Evolutionary conservation across 2,797 vertebrate species (phyloP).

Genomic region (Kryptolebias ocellatus): DNA sequence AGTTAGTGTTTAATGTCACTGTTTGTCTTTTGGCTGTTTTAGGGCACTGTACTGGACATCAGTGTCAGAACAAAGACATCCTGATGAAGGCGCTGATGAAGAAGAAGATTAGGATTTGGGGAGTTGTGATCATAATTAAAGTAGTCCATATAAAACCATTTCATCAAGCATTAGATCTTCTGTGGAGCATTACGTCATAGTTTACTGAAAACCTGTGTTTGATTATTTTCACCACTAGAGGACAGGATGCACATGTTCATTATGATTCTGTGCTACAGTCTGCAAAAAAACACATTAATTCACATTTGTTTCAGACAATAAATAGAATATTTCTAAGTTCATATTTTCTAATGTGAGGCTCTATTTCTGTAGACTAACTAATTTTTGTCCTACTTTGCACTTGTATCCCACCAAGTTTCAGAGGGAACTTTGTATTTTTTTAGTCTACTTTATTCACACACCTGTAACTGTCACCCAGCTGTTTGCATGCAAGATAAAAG

Average conservation of each 20-base stretch:
- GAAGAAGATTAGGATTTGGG: slow-evolving; percentile 20
- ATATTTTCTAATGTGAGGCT: too few species aligned
- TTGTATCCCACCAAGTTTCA: too few species aligned
- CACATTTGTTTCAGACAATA: neutral
- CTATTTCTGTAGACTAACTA: too few species aligned
- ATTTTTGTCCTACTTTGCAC: too few species aligned
- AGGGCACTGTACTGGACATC: slow-evolving; percentile 53
- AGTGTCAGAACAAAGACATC: neutral
- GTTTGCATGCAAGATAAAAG: too few species aligned
- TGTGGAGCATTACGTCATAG: slow-evolving; percentile 22
- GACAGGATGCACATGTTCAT: slow-evolving; percentile 46
- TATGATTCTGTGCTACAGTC: too few species aligned
- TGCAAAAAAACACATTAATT: neutral
- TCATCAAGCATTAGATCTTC: slow-evolving; percentile 3
- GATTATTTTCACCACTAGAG: slow-evolving; percentile 61
- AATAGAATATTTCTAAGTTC: neutral
- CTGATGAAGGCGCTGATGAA: slow-evolving; percentile 14
- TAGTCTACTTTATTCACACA: too few species aligned
- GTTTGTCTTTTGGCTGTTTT: slow-evolving; percentile 26
- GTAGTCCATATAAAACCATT: slow-evolving; percentile 43
- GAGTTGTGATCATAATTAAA: neutral
- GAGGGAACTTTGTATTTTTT: too few species aligned
- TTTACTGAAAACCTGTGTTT: slow-evolving; percentile 17
- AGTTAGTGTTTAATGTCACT: neutral
- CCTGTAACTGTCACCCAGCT: too few species aligned